These are phyloP conservation scores for Malurus splendens DNA, from an alignment of 2,797 vertebrate species.

Conservation along the genomic window DNA sequence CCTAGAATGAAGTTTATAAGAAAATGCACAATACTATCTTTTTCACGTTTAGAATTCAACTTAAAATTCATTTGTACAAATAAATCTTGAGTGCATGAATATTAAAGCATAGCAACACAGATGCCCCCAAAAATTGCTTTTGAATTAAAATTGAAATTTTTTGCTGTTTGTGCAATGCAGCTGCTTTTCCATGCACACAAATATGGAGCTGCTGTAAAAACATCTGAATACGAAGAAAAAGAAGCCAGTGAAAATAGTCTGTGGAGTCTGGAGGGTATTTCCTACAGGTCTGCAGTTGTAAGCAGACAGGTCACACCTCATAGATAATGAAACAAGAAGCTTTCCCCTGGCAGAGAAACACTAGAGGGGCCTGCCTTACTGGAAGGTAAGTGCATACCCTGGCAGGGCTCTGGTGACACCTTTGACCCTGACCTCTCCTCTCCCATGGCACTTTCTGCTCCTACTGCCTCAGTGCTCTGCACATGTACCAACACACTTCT, in stretches of 20 bases:
- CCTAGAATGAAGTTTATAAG: not conserved
- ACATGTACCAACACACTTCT: not conserved
- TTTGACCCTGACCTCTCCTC: not conserved
- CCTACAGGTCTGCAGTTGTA: not conserved
- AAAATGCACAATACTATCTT: not conserved
- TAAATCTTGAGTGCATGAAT: not conserved
- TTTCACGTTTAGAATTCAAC: not conserved
- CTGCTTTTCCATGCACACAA: not conserved
- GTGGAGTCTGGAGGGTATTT: not conserved
- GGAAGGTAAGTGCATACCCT: not conserved
- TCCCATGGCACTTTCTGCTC: not conserved
- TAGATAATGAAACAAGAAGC: not conserved
- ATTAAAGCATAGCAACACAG: not conserved
- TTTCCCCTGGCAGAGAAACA: not conserved
- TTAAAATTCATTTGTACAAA: slow-evolving; percentile 1
- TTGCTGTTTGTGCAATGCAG: not conserved
- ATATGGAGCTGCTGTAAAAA: not conserved
- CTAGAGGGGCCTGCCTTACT: not conserved
- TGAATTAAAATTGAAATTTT: not conserved
- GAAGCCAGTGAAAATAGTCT: not conserved
- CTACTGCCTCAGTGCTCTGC: not conserved
- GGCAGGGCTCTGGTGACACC: not conserved
- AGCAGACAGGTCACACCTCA: not conserved
- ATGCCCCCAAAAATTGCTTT: not conserved
- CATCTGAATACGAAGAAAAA: not conserved